Base-by-base conservation (phyloP, 2,888 invertebrate species). In the Cotesia congregata region DNA sequence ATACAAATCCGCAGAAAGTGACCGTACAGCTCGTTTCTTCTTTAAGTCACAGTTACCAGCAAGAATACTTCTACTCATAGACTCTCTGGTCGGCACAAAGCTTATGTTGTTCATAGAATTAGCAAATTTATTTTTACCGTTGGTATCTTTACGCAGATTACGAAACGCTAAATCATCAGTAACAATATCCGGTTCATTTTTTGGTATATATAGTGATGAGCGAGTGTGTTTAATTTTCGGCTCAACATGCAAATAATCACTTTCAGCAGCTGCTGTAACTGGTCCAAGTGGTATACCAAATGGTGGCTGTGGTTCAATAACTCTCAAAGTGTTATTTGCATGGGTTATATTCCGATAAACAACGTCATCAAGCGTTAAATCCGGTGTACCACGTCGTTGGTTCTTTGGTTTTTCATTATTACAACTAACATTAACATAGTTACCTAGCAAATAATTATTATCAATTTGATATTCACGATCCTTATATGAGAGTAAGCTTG, bases 231-330 rank as follows among this genome's bases (percentile, higher is more conserved):
- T 20, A 62, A 17, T 15, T 9, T 30, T 59, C 5, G 86, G 85
- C 40, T 82, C 84, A 5, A 83, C 82, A 86, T 96, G 96, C 75
- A 97, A 91, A 86, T 97, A 97, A 88, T 97, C 96, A 83, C 94
- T 95, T 78, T 94, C 93, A 0, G 96, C 93, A 5, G 96, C 94
- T 1, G 94, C 93, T 0, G 95, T 92, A 30, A 96, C 94, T 9
- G 96, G 96, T 1, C 96, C 95, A 60, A 97, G 88, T 0, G 97
- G 97, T 85, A 97, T 97, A 20, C 97, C 97, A 87, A 97, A 97
- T 0, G 95, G 96, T 60, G 96, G 96, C 86, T 97, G 97, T 15
- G 95, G 95, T 73, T 97, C 96, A 2, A 93, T 86, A 5, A 94
- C 92, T 87, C 93, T 94, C 7, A 90, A 83, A 2, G 87, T 92